Percentiles rank a stretch among this genome's conserved stretches.
These are phyloP conservation scores for Sinotaia quadrata DNA, from an alignment of 2,888 invertebrate genomes.

Conservation along the genomic window DNA sequence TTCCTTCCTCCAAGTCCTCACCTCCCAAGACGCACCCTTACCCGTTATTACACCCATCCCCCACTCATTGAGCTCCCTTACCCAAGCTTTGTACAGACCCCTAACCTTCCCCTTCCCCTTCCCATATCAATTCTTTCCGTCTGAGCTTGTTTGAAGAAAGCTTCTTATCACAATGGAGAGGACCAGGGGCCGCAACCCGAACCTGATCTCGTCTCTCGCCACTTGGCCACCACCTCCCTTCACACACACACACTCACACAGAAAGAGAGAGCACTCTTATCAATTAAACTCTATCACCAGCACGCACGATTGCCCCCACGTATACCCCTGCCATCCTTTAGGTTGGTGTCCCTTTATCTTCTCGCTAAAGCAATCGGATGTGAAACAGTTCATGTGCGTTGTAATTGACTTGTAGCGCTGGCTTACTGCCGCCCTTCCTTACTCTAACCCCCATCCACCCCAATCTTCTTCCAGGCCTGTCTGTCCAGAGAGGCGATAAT, in stretches of 20 bases:
- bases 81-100: not conserved
- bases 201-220: no score
- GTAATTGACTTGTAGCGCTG: conserved; percentile 28
- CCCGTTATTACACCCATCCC: not conserved
- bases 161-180: no score
- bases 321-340: not conserved
- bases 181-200: no score
- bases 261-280: no score
- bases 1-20: not conserved
- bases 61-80: not conserved
- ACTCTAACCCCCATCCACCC: not conserved
- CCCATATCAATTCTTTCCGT: no score
- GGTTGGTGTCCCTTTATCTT: conserved; percentile 24
- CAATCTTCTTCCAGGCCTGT: not conserved
- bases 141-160: no score
- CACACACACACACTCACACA: not conserved
- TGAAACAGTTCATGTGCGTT: conserved; percentile 32
- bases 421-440: conserved; percentile 1
- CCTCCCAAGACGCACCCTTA: not conserved
- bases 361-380: conserved; percentile 28
- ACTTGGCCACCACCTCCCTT: not conserved
- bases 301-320: no score
- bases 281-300: no score
- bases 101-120: not conserved
- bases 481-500: no score